Evolutionary conservation across 2,113 vertebrate species (phyloP), one percentile per base, ranked within the genome.

Genomic region (Ploceus nigricollis): DNA sequence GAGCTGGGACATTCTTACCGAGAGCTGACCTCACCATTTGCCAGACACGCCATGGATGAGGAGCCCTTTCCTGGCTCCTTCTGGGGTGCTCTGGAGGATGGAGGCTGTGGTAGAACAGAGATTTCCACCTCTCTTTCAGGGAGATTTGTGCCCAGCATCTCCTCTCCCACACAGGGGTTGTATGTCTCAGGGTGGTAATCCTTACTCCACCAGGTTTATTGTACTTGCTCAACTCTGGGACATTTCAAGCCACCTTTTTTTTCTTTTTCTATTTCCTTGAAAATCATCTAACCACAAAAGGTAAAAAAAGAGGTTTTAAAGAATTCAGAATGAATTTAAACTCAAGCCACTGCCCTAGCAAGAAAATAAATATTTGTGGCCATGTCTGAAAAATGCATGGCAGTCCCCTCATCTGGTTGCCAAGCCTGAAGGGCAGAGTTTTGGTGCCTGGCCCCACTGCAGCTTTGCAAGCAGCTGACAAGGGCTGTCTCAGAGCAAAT

Each of bases 361-460:
- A 69, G 83, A 92, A 95, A 93, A 91, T 69, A 94, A 96, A 93
- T 96, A 92, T 82, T 90, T 96, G 66, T 86, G 66, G 57, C 64
- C 35, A 27, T 5, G 10, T 73, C 87, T 87, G 80, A 96, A 95
- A 82, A 57, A 82, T 16, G n/a, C 10, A 30, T 37, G 68, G 57
- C 5, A 91, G 82, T 91, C 37, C 37, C 61, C 30, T 42, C 71
- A 51, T 54, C 35, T 17, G 80, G 51, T 28, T 85, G 66, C 63
- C 70, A 94, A 53, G 58, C 47, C 88, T 68, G 4, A 83, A 82
- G 20, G 33, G 78, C 79, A 87, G 84, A 16, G 70, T 76, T 90
- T 86, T 53, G 4, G 5, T 73, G 72, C 22, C 61, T 71, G 70
- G 33, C 44, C 54, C 44, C n/a, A 47, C 44, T 57, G 88, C 63